Conservation (phyloP, 2,113 vertebrate species). For the Vombatus ursinus region DNA sequence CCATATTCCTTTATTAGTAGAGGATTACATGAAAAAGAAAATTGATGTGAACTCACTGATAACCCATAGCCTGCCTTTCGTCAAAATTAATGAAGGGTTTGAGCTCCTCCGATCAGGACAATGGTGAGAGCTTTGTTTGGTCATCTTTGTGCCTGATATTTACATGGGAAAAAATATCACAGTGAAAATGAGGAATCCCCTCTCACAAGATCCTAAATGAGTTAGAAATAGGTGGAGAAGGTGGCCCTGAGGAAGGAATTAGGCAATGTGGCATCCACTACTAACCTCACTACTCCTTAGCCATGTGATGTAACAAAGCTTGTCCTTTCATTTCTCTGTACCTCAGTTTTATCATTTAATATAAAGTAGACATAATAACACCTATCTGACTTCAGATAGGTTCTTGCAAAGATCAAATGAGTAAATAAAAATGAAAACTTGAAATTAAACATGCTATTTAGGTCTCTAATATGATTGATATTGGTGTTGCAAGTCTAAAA, state of each 20-base stretch:
- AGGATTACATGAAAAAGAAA: constrained; percentile 29
- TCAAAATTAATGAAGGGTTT: constrained; percentile 52
- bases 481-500: background rate
- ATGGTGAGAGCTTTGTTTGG: constrained; percentile 8
- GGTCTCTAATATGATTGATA: background rate
- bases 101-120: constrained; percentile 43
- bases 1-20: constrained; percentile 38
- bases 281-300: too few species aligned
- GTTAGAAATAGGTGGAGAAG: background rate
- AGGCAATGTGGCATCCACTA: background rate
- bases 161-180: background rate
- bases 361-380: background rate
- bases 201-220: background rate
- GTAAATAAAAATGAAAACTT: background rate
- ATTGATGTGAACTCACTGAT: constrained; percentile 29
- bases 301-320: background rate
- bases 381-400: background rate
- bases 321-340: background rate
- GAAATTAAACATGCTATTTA: background rate
- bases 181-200: too few species aligned
- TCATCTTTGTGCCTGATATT: background rate
- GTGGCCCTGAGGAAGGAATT: too few species aligned
- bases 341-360: background rate
- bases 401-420: background rate
- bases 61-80: constrained; percentile 48